Conservation (phyloP, 2,797 vertebrate genomes). For the Rousettus madagascariensis region DNA sequence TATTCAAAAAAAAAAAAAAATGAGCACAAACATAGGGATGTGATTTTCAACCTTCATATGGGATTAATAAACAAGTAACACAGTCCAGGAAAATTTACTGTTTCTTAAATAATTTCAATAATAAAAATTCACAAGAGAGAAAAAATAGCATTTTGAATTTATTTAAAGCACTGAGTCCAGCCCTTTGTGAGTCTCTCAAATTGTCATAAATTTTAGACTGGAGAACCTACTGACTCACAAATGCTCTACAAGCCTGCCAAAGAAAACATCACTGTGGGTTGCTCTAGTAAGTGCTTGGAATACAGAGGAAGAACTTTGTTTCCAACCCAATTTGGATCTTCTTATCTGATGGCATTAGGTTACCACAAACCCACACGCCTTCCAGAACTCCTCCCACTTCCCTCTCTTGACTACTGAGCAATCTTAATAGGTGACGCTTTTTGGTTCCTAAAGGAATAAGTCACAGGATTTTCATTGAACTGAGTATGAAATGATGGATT, state of each 20-base stretch:
- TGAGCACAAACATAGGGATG: slow-evolving; percentile 19
- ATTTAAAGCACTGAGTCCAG: background rate
- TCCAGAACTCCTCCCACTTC: slow-evolving; percentile 46
- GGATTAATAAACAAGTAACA: background rate
- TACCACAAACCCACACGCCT: slow-evolving; percentile 24
- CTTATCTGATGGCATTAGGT: slow-evolving; percentile 59
- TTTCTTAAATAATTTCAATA: background rate
- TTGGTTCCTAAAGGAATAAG: slow-evolving; percentile 28
- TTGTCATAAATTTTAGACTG: background rate
- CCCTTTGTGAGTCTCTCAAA: background rate
- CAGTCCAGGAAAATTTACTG: background rate
- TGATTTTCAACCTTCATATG: background rate
- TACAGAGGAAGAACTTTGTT: background rate
- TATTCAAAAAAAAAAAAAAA: background rate
- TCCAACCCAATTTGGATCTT: background rate
- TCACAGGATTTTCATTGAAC: background rate
- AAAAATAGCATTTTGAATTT: background rate
- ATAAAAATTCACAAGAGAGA: background rate
- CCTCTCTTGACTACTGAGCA: slow-evolving; percentile 17
- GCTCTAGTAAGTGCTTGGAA: background rate
- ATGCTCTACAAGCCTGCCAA: background rate
- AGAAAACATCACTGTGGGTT: background rate
- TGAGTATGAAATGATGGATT: background rate
- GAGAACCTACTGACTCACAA: background rate
- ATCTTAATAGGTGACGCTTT: background rate